Base-by-base conservation (phyloP, 2,113 vertebrate genomes). In the Paradoxurus hermaphroditus region DNA sequence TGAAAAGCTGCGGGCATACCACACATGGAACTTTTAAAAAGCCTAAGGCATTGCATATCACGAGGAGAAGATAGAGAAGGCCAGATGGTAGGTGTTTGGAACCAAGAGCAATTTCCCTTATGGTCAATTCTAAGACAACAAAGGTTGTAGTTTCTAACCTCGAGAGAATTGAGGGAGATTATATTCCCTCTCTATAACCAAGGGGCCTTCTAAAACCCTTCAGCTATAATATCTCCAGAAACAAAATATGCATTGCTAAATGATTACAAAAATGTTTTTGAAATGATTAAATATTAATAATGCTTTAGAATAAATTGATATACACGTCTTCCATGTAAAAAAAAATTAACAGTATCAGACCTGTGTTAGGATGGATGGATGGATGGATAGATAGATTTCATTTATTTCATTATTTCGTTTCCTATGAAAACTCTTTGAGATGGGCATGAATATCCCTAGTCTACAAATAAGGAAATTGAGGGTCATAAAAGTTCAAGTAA, bases 81-180 rank as follows among this genome's bases (percentile, higher is more conserved):
- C 0, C 88, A 95, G 79, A 96, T 91, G 95, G 90, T 82, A 94
- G 46, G 84, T 97, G 67, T 51, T 72, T 46, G 36, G 46, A 96
- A 92, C 97, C 90, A 78, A 84, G 94, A 97, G 59, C n/a, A 91
- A 96, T 97, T 98, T 97, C 67, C 62, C 63, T 97, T 79, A 89
- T 86, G 96, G 72, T 92, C 93, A 81, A 84, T 86, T 97, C 78
- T 95, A 68, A 96, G 75, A 93, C 92, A 96, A 96, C 87, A 98
- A 93, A 96, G 72, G 77, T 96, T 94, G 77, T 95, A 94, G 39
- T 94, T 96, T 97, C 77, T 86, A 86, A 68, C 14, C 95, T 86
- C 84, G 36, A 51, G 87, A 95, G 90, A 96, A 87, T 68, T 72
- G 23, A 46, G 36, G 36, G 49, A 90, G 75, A 87, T 94, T 94